Percentiles rank a stretch among this genome's conserved stretches.
Conservation (phyloP, 2,797 vertebrate species). For the Coreius guichenoti region DNA sequence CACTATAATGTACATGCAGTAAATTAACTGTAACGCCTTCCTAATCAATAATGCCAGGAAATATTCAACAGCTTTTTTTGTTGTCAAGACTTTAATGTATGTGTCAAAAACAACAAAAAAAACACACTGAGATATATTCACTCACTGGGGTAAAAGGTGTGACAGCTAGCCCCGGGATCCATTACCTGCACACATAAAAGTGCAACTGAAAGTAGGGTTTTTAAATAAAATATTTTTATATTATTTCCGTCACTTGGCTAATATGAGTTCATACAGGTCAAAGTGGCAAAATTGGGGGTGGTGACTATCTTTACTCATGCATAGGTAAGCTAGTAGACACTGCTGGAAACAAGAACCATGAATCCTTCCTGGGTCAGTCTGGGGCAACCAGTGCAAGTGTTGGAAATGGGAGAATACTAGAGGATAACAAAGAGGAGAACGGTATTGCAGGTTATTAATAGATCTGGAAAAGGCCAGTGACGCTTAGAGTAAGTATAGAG, state of each 20-base stretch:
- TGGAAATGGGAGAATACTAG: conserved; percentile 32
- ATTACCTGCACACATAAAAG: not conserved
- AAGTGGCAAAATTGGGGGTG: not conserved
- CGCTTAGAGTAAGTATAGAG: conserved; percentile 63
- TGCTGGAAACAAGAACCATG: not conserved
- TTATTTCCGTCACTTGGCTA: not conserved
- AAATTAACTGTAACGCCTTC: not conserved
- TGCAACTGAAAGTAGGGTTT: not conserved
- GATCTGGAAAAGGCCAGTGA: conserved; percentile 75
- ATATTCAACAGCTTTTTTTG: not conserved
- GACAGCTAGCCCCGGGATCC: not conserved
- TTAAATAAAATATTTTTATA: not conserved
- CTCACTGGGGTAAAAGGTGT: not conserved
- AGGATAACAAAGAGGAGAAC: conserved; percentile 58
- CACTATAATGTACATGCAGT: not conserved
- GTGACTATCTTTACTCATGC: not conserved
- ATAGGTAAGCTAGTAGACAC: not conserved
- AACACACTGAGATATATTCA: not conserved
- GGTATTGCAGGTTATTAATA: conserved; percentile 75
- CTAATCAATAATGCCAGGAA: not conserved
- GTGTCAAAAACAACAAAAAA: not conserved
- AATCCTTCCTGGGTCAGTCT: conserved; percentile 19
- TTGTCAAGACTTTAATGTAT: not conserved
- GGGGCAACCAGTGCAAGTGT: conserved; percentile 32
- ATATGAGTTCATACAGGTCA: not conserved